These are phyloP conservation scores for Psittacara wagleri DNA, from an alignment of 2,113 vertebrate species.

Conservation along the genomic window DNA sequence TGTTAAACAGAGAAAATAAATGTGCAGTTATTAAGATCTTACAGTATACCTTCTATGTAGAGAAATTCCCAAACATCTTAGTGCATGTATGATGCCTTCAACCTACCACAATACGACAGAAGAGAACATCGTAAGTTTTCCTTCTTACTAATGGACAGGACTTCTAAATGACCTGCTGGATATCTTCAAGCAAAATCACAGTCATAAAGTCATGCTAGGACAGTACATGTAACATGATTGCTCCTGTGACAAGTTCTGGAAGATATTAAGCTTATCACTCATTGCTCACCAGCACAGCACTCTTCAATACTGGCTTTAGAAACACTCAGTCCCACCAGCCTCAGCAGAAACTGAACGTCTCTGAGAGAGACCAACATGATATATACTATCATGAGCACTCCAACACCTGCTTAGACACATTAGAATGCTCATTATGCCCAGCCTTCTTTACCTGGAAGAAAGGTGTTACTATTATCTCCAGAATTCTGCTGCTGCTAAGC, in stretches of 20 bases:
- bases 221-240: accelerated
- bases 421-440: neutral
- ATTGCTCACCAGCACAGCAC: neutral
- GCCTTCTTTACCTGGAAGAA: neutral
- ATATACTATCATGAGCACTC: accelerated
- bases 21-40: neutral
- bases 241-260: neutral
- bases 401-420: neutral
- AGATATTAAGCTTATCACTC: neutral
- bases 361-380: accelerated
- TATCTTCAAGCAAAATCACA: neutral
- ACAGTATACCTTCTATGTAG: neutral
- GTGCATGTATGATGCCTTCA: neutral
- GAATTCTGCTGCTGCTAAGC: neutral
- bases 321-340: neutral
- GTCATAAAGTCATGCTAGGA: neutral
- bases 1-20: neutral
- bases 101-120: neutral
- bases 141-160: neutral
- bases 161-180: neutral
- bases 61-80: neutral
- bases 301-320: neutral
- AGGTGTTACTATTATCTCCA: neutral
- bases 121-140: neutral
- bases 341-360: neutral